Evolutionary conservation across 2,888 invertebrate species (phyloP), one percentile per base, ranked within the genome.

Genomic region (Papilio protenor): DNA sequence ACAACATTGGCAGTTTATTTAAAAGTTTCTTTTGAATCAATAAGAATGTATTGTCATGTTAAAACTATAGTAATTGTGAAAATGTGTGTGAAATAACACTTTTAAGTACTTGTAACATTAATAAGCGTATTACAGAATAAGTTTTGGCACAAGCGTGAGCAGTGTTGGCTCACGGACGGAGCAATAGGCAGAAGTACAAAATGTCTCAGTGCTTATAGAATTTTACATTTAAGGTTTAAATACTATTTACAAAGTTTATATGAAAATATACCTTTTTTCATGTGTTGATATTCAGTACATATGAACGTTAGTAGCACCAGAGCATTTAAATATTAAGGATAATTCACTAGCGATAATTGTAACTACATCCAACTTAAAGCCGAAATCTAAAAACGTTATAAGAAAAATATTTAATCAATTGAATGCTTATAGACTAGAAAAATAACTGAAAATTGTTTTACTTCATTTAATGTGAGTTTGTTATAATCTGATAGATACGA

Each of bases 131-230:
- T 70, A n/a, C 1, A 57, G 12, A 72, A 23, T 74, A 76, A 79
- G 40, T 83, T 85, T 87, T 87, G 86, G 86, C 87, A 87, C 87
- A 81, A 80, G 81, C 77, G 79, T 87, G 86, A 87, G 86, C 86
- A 82, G 80, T 80, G 79, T 40, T 40, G n/a, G 66, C n/a, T 21
- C n/a, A 6, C 78, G 85, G 86, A 86, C 87, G 85, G 84, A 83
- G 40, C 75, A 71, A 75, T 40, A 40, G 16, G 55, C 69, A 18
- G 77, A 40, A 33, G 23, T 70, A 81, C 64, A 76, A 57, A 79
- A 16, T 73, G 14, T 66, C 70, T 49, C 23, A 12, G 18, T 40
- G 40, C 18, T 66, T 10, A 33, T 4, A 16, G 3, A 33, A 64
- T 14, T 27, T 16, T 27, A 33, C 2, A 66, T 1, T 3, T 40